Evolutionary conservation across 2,113 vertebrate genomes (phyloP).

Genomic region (Thunnus thynnus): DNA sequence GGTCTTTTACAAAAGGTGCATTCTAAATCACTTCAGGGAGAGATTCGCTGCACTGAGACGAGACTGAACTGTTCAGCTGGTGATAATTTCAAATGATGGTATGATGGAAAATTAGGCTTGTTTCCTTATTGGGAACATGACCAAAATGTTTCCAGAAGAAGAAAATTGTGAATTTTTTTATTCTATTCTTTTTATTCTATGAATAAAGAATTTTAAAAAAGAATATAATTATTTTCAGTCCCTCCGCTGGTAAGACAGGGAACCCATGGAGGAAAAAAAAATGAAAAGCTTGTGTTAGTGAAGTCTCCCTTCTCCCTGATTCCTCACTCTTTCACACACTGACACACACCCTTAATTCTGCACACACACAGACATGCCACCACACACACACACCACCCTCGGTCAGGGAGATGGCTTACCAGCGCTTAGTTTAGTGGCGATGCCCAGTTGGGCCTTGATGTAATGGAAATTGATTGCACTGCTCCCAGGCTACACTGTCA

Average conservation of each 20-base stretch:
- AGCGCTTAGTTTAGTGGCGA: slow-evolving; percentile 64
- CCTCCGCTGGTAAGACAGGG: slow-evolving; percentile 18
- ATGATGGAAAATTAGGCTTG: slow-evolving; percentile 27
- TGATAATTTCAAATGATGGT: slow-evolving; percentile 31
- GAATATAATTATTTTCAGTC: neutral
- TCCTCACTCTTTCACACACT: slow-evolving; percentile 6
- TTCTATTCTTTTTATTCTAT: neutral
- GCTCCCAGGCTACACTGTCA: slow-evolving; percentile 76
- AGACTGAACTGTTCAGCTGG: slow-evolving; percentile 36
- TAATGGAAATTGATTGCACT: slow-evolving; percentile 83
- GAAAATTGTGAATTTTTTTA: neutral
- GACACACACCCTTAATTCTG: neutral
- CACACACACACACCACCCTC: slow-evolving; percentile 43
- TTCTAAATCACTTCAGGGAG: slow-evolving; percentile 68
- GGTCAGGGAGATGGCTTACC: slow-evolving; percentile 73
- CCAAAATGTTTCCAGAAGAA: neutral
- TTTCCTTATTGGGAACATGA: slow-evolving; percentile 27
- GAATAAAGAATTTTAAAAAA: neutral
- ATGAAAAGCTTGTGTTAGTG: slow-evolving; percentile 2
- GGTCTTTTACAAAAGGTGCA: slow-evolving; percentile 72
- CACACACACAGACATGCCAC: slow-evolving; percentile 1
- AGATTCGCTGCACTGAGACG: neutral
- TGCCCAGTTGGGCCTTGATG: slow-evolving; percentile 75
- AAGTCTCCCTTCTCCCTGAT: neutral
- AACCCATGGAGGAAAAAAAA: neutral